Evolutionary conservation across 2,113 vertebrate species (phyloP), one percentile per base, ranked within the genome.

Genomic region (Menidia beryllina): DNA sequence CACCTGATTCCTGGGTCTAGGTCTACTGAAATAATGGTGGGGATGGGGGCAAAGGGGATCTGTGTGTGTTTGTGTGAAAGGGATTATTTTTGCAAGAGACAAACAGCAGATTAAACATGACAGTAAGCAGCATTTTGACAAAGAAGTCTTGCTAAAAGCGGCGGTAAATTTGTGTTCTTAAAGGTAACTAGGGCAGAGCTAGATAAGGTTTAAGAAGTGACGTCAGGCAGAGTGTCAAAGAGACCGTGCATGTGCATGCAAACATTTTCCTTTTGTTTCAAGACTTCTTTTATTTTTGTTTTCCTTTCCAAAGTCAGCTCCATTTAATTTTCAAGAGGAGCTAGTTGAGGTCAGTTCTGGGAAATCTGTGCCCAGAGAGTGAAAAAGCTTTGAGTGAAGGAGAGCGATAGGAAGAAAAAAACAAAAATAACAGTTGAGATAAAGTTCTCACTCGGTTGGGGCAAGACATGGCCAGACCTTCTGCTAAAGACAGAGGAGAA

Each of bases 1-100:
- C 98, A 23, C 98, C 98, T 51, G 98, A 99, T 94, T 99, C 98
- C 87, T 99, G 98, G 98, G 97, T 99, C 91, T 99, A 96, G 95
- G 69, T 90, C 72, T 61, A 76, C 72, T 43, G 38, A 88, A 34
- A 59, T n/a, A 53, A 61, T 62, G 64, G 73, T 64, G 48, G 73
- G 60, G 47, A 50, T n/a, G 69, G 63, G 82, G 69, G 60, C 30
- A 73, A 69, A 56, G 69, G 65, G 51, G 56, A 70, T 83, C 64
- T 85, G 53, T 78, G 80, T 66, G 74, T 82, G 43, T 15, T 82
- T 79, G 83, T 77, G 81, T 84, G 77, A 81, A 80, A 72, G 88
- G 84, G 79, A 78, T 87, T 79, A 69, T 86, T 88, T 91, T 88
- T 84, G 77, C 76, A 81, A 81, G 67, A 36, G 68, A 78, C 72